Conservation (phyloP, 1,140 invertebrate genomes). For the Hypothenemus hampei region DNA sequence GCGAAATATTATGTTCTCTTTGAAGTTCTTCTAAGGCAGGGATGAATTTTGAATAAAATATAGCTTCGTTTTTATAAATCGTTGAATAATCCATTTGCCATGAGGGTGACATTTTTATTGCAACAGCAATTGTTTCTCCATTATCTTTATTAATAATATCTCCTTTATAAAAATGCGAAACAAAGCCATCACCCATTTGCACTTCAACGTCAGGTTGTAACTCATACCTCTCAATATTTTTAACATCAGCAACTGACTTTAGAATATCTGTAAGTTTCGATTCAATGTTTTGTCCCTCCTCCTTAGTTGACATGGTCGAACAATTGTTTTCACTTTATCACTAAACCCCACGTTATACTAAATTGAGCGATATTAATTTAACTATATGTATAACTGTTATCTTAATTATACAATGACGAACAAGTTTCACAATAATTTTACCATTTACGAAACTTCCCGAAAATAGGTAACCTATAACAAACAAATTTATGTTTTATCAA, state of each 20-base stretch:
- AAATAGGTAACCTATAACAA: too few species aligned
- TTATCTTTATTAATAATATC: neutral
- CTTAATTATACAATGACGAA: too few species aligned
- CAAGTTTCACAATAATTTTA: too few species aligned
- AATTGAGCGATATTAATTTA: too few species aligned
- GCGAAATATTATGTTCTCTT: neutral
- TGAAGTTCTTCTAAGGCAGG: neutral
- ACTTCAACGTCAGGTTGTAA: neutral
- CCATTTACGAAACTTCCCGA: too few species aligned
- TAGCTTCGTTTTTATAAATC: neutral
- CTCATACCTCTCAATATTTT: slow-evolving; percentile 6
- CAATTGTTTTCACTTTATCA: too few species aligned
- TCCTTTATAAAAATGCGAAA: slow-evolving; percentile 3
- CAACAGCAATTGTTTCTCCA: neutral
- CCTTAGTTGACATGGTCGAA: too few species aligned
- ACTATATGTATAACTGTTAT: too few species aligned
- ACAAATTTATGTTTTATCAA: too few species aligned
- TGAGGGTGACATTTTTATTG: neutral
- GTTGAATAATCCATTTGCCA: neutral
- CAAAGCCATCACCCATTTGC: slow-evolving; percentile 6
- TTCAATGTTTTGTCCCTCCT: too few species aligned
- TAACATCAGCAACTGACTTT: neutral
- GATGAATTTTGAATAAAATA: neutral
- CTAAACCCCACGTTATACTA: too few species aligned
- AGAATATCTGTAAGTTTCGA: neutral